Evolutionary conservation across 2,797 vertebrate species (phyloP), one percentile per base, ranked within the genome.

Genomic region (Australoheros facetus): DNA sequence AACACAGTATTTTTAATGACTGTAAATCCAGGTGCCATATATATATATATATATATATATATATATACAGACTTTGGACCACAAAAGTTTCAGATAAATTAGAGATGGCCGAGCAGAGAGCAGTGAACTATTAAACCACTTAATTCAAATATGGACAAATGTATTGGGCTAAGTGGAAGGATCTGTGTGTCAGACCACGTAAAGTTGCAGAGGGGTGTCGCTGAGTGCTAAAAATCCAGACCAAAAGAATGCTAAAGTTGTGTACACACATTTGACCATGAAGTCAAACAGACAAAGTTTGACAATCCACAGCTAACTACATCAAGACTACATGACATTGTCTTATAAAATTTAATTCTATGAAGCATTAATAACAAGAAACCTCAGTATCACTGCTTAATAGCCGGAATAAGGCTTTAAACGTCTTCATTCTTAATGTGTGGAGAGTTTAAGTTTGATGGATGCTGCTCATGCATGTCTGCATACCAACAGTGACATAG

Each of bases 371-470:
- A 51, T 69, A 21, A 23, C n/a, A n/a, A 12, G 30, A 73, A 58
- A 74, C 3, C 10, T 23, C 14, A 17, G 28, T 53, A 11, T 58
- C 16, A 8, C 26, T 51, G 42, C 62, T 51, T 51, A 69, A 30
- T 30, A 48, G 23, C 10, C 16, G 12, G 42, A 30, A 66, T 26
- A 26, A 5, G 64, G 10, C 42, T 30, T 42, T 19, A n/a, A 51
- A 30, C 26, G 26, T 12, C 26, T 30, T 51, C 26, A 51, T 12
- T n/a, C 45, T 45, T 45, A 32, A n/a, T 59, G 21, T 80, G 64
- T 62, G 48, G 11, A 6, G 57, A 73, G 72, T 77, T 73, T 3
- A 13, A 12, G 11, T 74, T 37, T 71, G 58, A 81, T 28, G 77
- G 60, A 72, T 58, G 75, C 12, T 55, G 64, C 19, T 34, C n/a